phyloP scores from a whole-genome alignment of 1,140 invertebrate species.

The Pomacea maculata region DNA sequence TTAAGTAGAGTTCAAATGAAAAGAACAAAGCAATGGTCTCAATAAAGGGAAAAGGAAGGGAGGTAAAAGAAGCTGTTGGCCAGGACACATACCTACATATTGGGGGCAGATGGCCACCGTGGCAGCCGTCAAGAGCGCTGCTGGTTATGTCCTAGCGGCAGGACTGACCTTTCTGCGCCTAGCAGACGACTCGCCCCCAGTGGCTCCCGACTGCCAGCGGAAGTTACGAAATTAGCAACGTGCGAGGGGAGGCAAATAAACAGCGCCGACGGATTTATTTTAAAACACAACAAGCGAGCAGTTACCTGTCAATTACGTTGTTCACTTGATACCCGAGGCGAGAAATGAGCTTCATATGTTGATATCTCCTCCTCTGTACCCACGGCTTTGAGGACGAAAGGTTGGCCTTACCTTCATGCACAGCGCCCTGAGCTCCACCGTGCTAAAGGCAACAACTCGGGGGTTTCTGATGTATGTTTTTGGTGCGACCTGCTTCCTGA shows the following conservation, averaged over 20 bases:
- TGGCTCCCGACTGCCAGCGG: too few species aligned
- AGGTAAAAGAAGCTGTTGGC: background rate
- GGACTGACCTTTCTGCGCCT: constrained; percentile 1
- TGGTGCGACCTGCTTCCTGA: too few species aligned
- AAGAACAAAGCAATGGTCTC: background rate
- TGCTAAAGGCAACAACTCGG: too few species aligned
- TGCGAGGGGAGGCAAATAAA: constrained; percentile 13
- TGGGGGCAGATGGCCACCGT: background rate
- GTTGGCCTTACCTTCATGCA: too few species aligned
- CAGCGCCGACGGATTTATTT: constrained; percentile 5
- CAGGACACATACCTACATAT: background rate
- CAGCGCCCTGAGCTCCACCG: too few species aligned
- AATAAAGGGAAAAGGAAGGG: background rate
- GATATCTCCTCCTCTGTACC: background rate
- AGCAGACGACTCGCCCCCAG: background rate
- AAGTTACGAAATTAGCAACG: constrained; percentile 19
- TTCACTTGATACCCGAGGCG: constrained; percentile 8
- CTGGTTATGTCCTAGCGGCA: background rate
- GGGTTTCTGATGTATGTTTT: too few species aligned
- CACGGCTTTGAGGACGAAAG: too few species aligned
- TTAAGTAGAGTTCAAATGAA: background rate
- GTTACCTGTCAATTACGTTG: constrained; percentile 9
- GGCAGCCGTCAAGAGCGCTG: background rate
- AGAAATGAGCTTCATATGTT: constrained; percentile 4
- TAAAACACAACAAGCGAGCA: constrained; percentile 6